These are phyloP conservation scores for Morinoia aosen DNA, from an alignment of 2,888 invertebrate genomes.

Conservation along the genomic window DNA sequence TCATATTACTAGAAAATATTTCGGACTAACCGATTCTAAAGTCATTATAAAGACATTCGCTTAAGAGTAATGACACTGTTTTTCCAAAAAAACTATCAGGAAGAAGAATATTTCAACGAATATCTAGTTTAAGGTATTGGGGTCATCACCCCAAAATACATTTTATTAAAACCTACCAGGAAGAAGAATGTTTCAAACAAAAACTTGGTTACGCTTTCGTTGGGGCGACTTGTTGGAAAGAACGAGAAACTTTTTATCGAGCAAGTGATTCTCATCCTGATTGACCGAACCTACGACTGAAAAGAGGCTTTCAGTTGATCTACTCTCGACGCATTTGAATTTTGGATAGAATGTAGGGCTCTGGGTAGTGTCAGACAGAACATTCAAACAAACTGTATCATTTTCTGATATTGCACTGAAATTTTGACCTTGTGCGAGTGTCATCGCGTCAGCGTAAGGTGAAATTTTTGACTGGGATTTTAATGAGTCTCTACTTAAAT, in stretches of 20 bases:
- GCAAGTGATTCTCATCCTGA: slow-evolving; percentile 10
- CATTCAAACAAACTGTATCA: background rate
- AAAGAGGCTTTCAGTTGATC: slow-evolving; percentile 36
- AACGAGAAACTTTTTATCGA: slow-evolving; percentile 19
- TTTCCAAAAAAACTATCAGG: background rate
- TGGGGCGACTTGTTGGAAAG: slow-evolving; percentile 14
- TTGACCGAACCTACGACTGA: slow-evolving; percentile 19
- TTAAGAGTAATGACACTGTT: background rate
- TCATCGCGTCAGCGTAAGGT: background rate
- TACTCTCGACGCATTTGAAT: slow-evolving; percentile 36
- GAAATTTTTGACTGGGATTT: background rate
- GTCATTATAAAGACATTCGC: background rate
- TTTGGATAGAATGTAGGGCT: slow-evolving; percentile 9
- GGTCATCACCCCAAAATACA: background rate
- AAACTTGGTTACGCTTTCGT: slow-evolving; percentile 46
- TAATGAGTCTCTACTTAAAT: background rate
- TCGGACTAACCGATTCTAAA: background rate
- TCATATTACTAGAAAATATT: background rate
- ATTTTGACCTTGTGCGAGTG: background rate
- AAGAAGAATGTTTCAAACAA: slow-evolving; percentile 19
- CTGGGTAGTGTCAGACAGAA: background rate
- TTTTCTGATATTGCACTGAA: background rate
- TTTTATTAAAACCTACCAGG: background rate
- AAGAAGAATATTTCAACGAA: slow-evolving; percentile 8
- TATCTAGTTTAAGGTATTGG: no score